Evolutionary conservation across 2,113 vertebrate species (phyloP).

Genomic region (Cacatua alba): DNA sequence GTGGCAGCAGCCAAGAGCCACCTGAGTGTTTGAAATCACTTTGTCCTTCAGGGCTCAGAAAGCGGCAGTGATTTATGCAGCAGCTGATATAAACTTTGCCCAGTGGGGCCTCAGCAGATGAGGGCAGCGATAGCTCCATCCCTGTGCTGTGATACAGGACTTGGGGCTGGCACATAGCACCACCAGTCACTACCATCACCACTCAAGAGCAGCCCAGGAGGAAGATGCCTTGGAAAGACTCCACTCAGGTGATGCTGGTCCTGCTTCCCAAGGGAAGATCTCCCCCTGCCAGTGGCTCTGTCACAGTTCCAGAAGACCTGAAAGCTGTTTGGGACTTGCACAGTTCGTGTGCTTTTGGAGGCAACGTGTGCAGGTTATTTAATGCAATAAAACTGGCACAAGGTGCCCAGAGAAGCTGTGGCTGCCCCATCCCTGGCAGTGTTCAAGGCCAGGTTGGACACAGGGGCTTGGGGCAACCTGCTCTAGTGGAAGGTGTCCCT

Average conservation of each 20-base stretch:
- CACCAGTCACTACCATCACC: accelerated
- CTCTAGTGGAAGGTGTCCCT: too few species aligned
- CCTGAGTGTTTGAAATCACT: accelerated
- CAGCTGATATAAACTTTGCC: not conserved
- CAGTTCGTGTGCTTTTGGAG: not conserved
- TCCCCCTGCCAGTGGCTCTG: accelerated
- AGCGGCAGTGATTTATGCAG: accelerated
- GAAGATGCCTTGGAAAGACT: not conserved
- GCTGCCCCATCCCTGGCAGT: not conserved
- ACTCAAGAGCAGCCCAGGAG: not conserved
- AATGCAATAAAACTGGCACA: accelerated
- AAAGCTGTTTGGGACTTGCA: too few species aligned
- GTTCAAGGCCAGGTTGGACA: not conserved
- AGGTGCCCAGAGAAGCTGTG: not conserved
- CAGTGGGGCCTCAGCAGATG: not conserved
- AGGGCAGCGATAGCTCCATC: accelerated
- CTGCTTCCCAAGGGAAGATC: not conserved
- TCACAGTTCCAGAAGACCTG: not conserved
- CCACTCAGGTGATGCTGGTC: accelerated
- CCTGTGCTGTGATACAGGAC: not conserved
- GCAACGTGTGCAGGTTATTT: accelerated
- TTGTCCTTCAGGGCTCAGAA: not conserved
- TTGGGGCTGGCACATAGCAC: accelerated
- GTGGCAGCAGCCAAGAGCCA: not conserved
- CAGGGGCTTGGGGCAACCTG: too few species aligned